Conservation (phyloP, 2,113 vertebrate species). For the Zosterops pallidus region DNA sequence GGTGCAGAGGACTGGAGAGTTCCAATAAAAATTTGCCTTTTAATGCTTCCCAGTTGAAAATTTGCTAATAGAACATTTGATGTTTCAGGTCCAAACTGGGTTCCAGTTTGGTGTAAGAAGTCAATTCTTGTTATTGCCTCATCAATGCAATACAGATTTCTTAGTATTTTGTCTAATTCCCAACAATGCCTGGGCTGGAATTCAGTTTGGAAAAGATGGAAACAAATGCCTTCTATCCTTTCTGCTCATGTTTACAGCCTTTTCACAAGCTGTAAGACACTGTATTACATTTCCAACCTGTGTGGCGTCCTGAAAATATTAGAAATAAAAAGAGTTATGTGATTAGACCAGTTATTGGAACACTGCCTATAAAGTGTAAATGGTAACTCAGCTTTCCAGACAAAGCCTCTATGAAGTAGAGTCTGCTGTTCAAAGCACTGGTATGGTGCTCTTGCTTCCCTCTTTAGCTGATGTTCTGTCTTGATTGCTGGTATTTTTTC, state of each 20-base stretch:
- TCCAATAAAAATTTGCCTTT: neutral
- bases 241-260: neutral
- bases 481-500: neutral
- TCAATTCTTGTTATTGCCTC: neutral
- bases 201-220: neutral
- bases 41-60: neutral
- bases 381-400: neutral
- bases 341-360: neutral
- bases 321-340: neutral
- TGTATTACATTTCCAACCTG: neutral
- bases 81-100: neutral
- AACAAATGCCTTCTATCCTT: neutral
- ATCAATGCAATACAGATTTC: neutral
- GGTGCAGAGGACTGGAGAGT: neutral
- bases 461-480: neutral
- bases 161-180: neutral
- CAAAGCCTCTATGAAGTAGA: neutral
- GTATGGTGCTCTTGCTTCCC: neutral
- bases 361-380: neutral
- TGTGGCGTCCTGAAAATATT: neutral
- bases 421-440: neutral
- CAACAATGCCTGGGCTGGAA: neutral
- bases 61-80: neutral
- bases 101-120: neutral
- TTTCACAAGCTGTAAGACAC: neutral